A percentile compares a stretch with the other conserved stretches of the same genome.
Conservation (phyloP, 2,888 invertebrate species). For the Apamea epomidion region DNA sequence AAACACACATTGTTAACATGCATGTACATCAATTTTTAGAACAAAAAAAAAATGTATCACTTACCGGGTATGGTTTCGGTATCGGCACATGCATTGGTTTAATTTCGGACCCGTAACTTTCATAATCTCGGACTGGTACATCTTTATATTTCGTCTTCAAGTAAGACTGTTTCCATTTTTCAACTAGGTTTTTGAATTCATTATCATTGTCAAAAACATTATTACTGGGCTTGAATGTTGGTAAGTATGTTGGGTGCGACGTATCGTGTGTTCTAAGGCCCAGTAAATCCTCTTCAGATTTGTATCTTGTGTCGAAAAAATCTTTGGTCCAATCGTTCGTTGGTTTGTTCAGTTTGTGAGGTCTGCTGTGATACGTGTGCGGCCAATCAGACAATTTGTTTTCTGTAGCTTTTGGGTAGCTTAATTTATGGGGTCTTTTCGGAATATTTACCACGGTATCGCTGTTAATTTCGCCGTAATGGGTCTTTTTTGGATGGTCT, state of each 20-base stretch:
- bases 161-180: slow-evolving; percentile 87
- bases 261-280: slow-evolving; percentile 86
- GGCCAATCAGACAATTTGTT: slow-evolving; percentile 77
- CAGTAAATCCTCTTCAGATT: slow-evolving; percentile 86
- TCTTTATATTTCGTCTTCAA: slow-evolving; percentile 85
- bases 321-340: slow-evolving; percentile 81
- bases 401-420: slow-evolving; percentile 74
- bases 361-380: slow-evolving; percentile 71
- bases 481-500: slow-evolving; percentile 75
- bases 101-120: slow-evolving; percentile 81
- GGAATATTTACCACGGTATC: slow-evolving; percentile 85
- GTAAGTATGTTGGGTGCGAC: slow-evolving; percentile 82
- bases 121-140: slow-evolving; percentile 78
- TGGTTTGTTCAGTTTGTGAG: slow-evolving; percentile 75
- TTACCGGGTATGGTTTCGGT: slow-evolving; percentile 87
- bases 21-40: slow-evolving; percentile 45
- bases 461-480: slow-evolving; percentile 72
- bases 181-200: slow-evolving; percentile 83
- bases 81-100: slow-evolving; percentile 83
- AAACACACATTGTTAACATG: slow-evolving; percentile 60
- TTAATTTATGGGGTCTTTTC: slow-evolving; percentile 77
- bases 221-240: slow-evolving; percentile 77
- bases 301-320: slow-evolving; percentile 78
- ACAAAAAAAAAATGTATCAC: slow-evolving; percentile 60
- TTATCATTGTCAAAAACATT: slow-evolving; percentile 78